Percentiles rank a stretch among this genome's conserved stretches.
Conservation (phyloP, 2,113 vertebrate species). For the mouse (Mus musculus) region GRCm39 chr9:27556501-27557000, state of each 20-base stretch:
- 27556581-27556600: too few species aligned
- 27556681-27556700: too few species aligned
- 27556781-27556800: background rate
- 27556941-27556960: background rate
- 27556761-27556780: too few species aligned
- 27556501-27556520: too few species aligned
- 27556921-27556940: fast-evolving
- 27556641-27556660: too few species aligned
- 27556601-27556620: too few species aligned
- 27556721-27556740: background rate
- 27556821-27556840: background rate
- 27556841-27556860: background rate
- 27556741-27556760: background rate
- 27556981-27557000: background rate
- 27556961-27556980: background rate
- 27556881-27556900: background rate
- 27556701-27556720: background rate
- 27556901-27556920: background rate
- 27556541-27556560: too few species aligned
- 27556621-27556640: too few species aligned
- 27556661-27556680: too few species aligned
- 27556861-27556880: background rate
- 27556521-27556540: too few species aligned
- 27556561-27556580: too few species aligned
- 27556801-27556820: background rate